Conservation (phyloP, 1,140 invertebrate species). For the Dolichoris vasculosae region DNA sequence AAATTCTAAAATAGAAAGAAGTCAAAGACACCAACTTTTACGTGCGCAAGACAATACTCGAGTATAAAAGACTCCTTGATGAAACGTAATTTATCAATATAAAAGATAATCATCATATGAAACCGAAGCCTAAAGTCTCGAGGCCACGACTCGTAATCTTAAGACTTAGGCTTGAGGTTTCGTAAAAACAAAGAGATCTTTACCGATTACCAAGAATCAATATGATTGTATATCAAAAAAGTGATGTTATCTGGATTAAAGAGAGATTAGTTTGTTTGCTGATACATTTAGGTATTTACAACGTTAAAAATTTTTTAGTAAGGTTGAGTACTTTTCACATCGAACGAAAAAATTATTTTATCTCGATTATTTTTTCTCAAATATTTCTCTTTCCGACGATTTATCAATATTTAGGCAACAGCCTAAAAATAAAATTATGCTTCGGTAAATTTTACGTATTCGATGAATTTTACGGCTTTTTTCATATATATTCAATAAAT, state of each 20-base stretch:
- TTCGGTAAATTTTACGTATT: not conserved
- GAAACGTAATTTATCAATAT: slow-evolving; percentile 36
- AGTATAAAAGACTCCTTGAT: not conserved
- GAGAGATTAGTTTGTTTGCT: not conserved
- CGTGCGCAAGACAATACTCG: not conserved
- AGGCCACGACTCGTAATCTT: slow-evolving; percentile 37
- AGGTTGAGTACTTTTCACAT: not conserved
- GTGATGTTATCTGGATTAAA: slow-evolving; percentile 22
- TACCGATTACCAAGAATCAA: slow-evolving; percentile 26
- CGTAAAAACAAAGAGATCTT: slow-evolving; percentile 34
- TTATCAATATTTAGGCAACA: not conserved
- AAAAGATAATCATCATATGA: slow-evolving; percentile 25
- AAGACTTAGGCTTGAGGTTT: slow-evolving; percentile 45
- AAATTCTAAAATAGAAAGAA: not conserved
- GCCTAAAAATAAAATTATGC: slow-evolving; percentile 7
- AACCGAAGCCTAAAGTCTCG: slow-evolving; percentile 47
- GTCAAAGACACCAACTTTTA: not conserved
- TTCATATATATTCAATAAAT: too few relatives aligned
- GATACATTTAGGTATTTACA: slow-evolving; percentile 21
- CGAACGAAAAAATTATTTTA: not conserved
- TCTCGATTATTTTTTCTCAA: not conserved
- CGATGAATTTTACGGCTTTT: not conserved
- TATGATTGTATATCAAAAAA: slow-evolving; percentile 28
- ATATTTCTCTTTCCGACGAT: not conserved
- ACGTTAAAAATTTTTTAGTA: not conserved